phyloP scores from a whole-genome alignment of 2,113 vertebrate genomes.

The Oncorhynchus tshawytscha region DNA sequence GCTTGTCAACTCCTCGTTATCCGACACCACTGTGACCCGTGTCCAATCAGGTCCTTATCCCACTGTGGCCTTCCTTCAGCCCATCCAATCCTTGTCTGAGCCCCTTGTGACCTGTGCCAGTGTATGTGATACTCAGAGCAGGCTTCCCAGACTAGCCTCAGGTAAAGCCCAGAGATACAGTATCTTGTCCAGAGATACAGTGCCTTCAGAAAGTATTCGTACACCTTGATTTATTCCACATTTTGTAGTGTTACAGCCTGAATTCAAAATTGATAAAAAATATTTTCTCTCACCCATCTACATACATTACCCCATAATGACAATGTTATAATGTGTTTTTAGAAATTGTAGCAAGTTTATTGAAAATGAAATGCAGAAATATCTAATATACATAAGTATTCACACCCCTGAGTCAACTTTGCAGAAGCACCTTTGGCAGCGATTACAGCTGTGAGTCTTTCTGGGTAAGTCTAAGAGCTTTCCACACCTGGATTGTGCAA shows the following conservation, averaged over 20 bases:
- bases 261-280: too few species aligned
- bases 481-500: too few species aligned
- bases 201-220: not conserved
- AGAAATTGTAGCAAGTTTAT: too few species aligned
- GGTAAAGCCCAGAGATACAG: slow-evolving; percentile 73
- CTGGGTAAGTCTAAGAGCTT: too few species aligned
- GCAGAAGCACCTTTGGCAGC: too few species aligned
- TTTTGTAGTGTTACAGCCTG: slow-evolving; percentile 49
- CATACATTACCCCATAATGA: too few species aligned
- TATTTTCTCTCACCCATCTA: too few species aligned
- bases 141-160: slow-evolving; percentile 78
- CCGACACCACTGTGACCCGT: slow-evolving; percentile 76
- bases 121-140: slow-evolving; percentile 72
- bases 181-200: slow-evolving; percentile 46
- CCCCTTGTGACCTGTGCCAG: slow-evolving; percentile 63
- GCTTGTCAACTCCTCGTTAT: slow-evolving; percentile 71
- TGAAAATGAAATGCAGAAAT: too few species aligned
- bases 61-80: slow-evolving; percentile 69
- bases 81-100: slow-evolving; percentile 53
- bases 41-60: slow-evolving; percentile 68
- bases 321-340: too few species aligned
- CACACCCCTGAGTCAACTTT: too few species aligned
- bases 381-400: too few species aligned
- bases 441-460: too few species aligned
- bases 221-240: not conserved